Conservation (phyloP, 1,140 invertebrate species). For the Laupala kohalensis region DNA sequence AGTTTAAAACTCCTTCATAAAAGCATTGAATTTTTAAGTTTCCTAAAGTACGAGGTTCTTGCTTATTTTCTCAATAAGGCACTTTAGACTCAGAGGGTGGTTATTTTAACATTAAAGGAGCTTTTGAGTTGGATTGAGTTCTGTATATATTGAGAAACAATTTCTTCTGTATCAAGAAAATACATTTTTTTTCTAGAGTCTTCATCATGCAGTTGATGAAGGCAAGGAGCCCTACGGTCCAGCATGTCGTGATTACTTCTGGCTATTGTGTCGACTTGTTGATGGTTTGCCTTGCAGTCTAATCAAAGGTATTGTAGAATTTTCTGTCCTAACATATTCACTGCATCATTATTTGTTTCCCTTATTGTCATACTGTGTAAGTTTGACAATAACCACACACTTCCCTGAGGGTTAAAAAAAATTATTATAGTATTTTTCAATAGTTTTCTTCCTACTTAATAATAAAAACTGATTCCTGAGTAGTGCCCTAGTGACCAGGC, state of each 20-base stretch:
- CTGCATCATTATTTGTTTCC: slow-evolving; percentile 6
- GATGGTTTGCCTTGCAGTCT: slow-evolving; percentile 70
- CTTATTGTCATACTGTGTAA: neutral
- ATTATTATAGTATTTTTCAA: neutral
- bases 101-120: too few species aligned
- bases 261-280: slow-evolving; percentile 75
- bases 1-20: too few species aligned
- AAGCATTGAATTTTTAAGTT: too few species aligned
- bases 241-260: slow-evolving; percentile 87
- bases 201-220: slow-evolving; percentile 42
- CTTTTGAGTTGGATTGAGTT: neutral
- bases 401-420: neutral
- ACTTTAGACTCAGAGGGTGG: too few species aligned
- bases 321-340: slow-evolving; percentile 3
- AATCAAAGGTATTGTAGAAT: slow-evolving; percentile 43
- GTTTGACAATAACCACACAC: neutral
- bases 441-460: slow-evolving; percentile 4
- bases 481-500: too few species aligned
- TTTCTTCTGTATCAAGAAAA: neutral
- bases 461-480: neutral
- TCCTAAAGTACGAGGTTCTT: too few species aligned
- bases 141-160: neutral
- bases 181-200: neutral
- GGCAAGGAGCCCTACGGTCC: slow-evolving; percentile 86
- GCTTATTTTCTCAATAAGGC: too few species aligned